A percentile compares a stretch with the other conserved stretches of the same genome.
Evolutionary conservation across 2,888 invertebrate species (phyloP).

Genomic region (Pseudococcus longispinus): DNA sequence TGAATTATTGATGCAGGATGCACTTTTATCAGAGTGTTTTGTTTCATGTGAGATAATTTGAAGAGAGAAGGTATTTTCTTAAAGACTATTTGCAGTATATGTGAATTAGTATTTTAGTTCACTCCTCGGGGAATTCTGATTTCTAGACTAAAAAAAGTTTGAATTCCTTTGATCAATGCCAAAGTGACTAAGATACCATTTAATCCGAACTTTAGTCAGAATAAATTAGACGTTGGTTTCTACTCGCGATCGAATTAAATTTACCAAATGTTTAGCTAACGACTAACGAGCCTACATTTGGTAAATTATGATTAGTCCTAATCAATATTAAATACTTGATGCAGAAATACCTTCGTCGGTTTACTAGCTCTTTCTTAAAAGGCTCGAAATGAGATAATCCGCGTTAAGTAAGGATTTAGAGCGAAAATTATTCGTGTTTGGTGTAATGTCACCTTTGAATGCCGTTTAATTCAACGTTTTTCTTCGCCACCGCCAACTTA

Average conservation of each 20-base stretch:
- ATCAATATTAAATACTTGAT: background rate
- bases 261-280: no score
- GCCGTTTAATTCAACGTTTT: background rate
- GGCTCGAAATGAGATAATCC: background rate
- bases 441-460: conserved; percentile 24
- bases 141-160: background rate
- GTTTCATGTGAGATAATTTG: no score
- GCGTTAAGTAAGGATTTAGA: conserved; percentile 1
- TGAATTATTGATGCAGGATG: background rate
- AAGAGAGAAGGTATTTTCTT: no score
- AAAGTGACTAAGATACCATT: no score
- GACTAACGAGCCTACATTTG: background rate
- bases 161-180: background rate
- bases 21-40: no score
- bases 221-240: no score
- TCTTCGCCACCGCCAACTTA: background rate
- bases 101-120: no score
- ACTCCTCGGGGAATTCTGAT: no score
- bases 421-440: conserved; percentile 14
- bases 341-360: background rate
- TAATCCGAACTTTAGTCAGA: no score
- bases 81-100: no score
- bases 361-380: background rate
- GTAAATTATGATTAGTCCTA: background rate
- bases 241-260: no score